phyloP scores from a whole-genome alignment of 2,113 vertebrate genomes.

The Gadus macrocephalus region DNA sequence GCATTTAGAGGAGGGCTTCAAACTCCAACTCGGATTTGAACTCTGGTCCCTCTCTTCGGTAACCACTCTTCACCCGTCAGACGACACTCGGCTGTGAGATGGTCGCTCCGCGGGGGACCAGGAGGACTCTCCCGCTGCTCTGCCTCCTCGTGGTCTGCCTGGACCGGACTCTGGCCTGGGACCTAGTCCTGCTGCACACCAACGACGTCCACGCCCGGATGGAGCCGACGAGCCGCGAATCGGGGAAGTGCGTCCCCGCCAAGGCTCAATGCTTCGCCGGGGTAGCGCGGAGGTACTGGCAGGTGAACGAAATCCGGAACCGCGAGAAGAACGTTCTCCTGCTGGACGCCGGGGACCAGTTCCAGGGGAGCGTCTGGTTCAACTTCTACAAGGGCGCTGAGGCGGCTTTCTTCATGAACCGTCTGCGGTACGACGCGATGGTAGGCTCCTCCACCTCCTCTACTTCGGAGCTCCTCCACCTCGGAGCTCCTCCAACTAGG shows the following conservation, averaged over 20 bases:
- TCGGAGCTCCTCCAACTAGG: too few relatives aligned
- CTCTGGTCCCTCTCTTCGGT: too few relatives aligned
- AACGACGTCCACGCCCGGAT: conserved; percentile 90
- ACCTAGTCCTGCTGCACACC: conserved; percentile 85
- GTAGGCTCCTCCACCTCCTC: conserved; percentile 27
- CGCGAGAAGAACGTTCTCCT: conserved; percentile 76
- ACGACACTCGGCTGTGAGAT: background rate
- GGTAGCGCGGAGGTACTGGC: conserved; percentile 74
- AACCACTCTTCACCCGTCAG: too few relatives aligned
- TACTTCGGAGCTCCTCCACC: too few relatives aligned
- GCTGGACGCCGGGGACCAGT: conserved; percentile 91
- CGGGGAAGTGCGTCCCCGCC: conserved; percentile 61
- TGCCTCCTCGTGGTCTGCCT: conserved; percentile 33
- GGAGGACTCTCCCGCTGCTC: conserved; percentile 11
- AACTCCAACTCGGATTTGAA: too few relatives aligned
- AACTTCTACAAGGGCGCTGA: conserved; percentile 82
- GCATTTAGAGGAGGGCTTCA: too few relatives aligned
- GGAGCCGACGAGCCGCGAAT: conserved; percentile 75
- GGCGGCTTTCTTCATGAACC: conserved; percentile 85
- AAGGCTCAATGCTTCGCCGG: conserved; percentile 75
- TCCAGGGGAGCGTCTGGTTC: conserved; percentile 92
- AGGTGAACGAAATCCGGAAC: conserved; percentile 60
- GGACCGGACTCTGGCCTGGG: conserved; percentile 43
- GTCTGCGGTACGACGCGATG: conserved; percentile 84
- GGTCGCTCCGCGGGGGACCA: background rate